phyloP scores from a whole-genome alignment of 2,113 vertebrate species.

The Labeo rohita region DNA sequence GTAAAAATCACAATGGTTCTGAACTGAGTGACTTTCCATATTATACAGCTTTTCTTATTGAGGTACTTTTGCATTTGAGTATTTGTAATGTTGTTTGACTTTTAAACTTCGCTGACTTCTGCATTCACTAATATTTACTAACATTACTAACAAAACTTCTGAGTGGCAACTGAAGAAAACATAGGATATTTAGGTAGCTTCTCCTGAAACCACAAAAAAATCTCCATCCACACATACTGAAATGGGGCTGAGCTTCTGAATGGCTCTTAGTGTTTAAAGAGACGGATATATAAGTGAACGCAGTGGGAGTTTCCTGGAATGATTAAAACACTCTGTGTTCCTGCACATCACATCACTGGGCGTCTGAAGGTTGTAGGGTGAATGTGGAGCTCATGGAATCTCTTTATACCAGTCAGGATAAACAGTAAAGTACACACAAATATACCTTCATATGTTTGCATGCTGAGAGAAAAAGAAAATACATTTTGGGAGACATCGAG shows the following conservation, averaged over 20 bases:
- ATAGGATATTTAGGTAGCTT: not conserved
- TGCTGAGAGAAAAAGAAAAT: not conserved
- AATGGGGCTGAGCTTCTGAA: slow-evolving; percentile 57
- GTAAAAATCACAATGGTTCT: not conserved
- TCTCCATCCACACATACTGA: not conserved
- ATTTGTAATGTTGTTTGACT: not conserved
- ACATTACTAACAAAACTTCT: slow-evolving; percentile 44
- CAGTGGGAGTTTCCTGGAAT: not conserved
- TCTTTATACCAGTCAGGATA: too few relatives aligned
- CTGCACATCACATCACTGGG: not conserved
- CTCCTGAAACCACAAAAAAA: slow-evolving; percentile 13
- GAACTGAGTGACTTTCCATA: not conserved
- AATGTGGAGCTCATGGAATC: not conserved
- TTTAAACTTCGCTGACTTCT: not conserved
- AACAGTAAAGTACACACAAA: not conserved
- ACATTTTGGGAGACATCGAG: not conserved
- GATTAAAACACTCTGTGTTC: not conserved
- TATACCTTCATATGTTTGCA: not conserved
- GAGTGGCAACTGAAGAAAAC: slow-evolving; percentile 64
- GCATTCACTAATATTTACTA: too few relatives aligned
- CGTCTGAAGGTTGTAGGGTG: not conserved
- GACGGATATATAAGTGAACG: not conserved
- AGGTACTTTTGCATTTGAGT: not conserved
- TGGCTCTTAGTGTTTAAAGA: slow-evolving; percentile 61
- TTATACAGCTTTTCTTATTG: not conserved